Percentiles rank a stretch among this genome's conserved stretches.
These are phyloP conservation scores for Acanthoscelides obtectus DNA, from an alignment of 2,888 invertebrate genomes.

Conservation along the genomic window DNA sequence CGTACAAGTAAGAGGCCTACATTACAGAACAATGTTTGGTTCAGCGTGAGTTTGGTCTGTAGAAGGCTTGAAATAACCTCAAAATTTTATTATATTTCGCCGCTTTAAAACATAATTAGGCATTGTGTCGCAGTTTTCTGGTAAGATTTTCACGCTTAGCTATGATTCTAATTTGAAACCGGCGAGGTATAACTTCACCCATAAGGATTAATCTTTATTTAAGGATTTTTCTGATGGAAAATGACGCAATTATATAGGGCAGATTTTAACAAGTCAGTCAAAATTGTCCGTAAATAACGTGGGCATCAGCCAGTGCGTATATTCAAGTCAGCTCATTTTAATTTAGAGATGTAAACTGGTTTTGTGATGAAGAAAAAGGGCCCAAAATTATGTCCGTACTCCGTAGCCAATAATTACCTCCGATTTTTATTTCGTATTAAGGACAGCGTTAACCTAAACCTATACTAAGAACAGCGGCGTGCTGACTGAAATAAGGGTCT, in stretches of 20 bases:
- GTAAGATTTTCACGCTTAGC: too few species aligned
- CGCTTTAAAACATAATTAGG: background rate
- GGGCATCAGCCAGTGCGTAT: background rate
- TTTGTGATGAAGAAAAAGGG: constrained; percentile 18
- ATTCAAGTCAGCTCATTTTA: constrained; percentile 2
- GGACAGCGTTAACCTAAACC: constrained; percentile 14
- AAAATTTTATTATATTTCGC: background rate
- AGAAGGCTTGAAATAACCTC: background rate
- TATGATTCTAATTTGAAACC: too few species aligned
- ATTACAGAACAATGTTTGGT: background rate
- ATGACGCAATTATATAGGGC: background rate
- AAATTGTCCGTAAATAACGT: background rate
- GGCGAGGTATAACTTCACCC: too few species aligned
- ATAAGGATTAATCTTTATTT: too few species aligned
- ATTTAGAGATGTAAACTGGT: constrained; percentile 17
- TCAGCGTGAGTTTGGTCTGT: background rate
- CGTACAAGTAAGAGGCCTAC: background rate
- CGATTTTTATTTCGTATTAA: constrained; percentile 19
- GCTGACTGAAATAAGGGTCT: too few species aligned
- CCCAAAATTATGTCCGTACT: constrained; percentile 14
- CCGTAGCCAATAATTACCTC: constrained; percentile 17
- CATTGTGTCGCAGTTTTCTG: background rate
- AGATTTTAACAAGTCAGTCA: background rate
- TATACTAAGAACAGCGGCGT: background rate
- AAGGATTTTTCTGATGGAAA: background rate